Base-by-base conservation (phyloP, 1,140 invertebrate species). In the Drosophila aff. region DNA sequence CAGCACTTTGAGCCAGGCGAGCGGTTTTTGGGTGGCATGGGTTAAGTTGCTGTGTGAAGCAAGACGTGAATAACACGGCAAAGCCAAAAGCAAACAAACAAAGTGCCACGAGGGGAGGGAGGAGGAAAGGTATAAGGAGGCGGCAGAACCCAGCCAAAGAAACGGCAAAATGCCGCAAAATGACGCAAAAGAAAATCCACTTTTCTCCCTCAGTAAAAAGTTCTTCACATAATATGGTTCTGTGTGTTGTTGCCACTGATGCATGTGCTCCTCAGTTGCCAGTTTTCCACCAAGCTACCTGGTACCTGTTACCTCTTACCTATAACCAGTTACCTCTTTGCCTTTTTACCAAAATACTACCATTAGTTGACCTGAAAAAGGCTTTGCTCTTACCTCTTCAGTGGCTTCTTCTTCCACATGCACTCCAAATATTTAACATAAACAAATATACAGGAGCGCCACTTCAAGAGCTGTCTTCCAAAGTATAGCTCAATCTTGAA, bases 131-230 rank as follows among this genome's bases (percentile, higher is more conserved):
- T 44, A 31, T 36, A 28, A 16, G 33, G 38, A 38, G 23, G 46
- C 6, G 18, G 40, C 4, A 49, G 36, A 53, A 43, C 71, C 50
- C 21, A 67, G 75, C 82, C 73, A 85, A 85, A 82, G 82, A 87
- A 85, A 86, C 60, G 83, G 79, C 52, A 71, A 85, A 85, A 82
- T 86, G 71, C 79, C 82, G 76, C 81, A 89, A 87, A 89, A 79
- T 83, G 76, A 84, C 80, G 64, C 67, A 82, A 87, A 87, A 89
- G 78, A 81, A 87, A 89, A 89, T 90, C 66, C 81, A 89, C 84
- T 89, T 89, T 72, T 72, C 52, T 57, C 36, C 9, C 53, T 40
- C 72, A 50, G 85, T 69, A 71, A 89, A 89, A 87, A 82, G 86
- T 84, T 65, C 58, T 76, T 78, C 68, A 50, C 64, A 65, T 86